Conservation (phyloP, 2,797 vertebrate species). For the Gambusia yucatana region DNA sequence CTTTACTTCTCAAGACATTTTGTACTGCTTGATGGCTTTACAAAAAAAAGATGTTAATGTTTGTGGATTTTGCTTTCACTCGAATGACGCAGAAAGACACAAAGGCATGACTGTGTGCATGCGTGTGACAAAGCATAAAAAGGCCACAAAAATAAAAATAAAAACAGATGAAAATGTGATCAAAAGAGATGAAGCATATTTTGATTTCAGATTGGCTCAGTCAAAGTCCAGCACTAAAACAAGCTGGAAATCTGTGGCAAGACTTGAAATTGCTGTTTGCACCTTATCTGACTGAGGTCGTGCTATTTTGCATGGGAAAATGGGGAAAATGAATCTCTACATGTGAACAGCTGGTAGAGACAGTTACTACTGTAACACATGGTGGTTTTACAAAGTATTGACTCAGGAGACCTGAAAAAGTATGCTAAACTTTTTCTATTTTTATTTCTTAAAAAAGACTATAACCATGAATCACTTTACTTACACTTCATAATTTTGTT, state of each 20-base stretch:
- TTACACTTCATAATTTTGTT: background rate
- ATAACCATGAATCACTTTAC: background rate
- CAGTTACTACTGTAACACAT: background rate
- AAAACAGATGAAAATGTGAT: constrained; percentile 1
- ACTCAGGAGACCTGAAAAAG: background rate
- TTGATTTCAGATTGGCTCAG: background rate
- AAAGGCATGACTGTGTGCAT: constrained; percentile 3
- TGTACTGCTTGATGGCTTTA: constrained; percentile 24
- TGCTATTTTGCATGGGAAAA: background rate
- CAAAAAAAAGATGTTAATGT: constrained; percentile 33
- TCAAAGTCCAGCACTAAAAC: background rate
- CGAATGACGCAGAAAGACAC: constrained; percentile 10
- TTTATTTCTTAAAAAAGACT: background rate
- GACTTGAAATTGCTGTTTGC: background rate
- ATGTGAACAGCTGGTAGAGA: background rate
- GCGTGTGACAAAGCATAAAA: background rate
- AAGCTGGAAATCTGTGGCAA: background rate
- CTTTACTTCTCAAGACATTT: constrained; percentile 44
- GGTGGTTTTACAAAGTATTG: background rate
- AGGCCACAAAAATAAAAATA: constrained; percentile 2
- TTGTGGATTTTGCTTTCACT: constrained; percentile 20
- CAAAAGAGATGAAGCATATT: background rate
- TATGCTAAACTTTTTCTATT: background rate
- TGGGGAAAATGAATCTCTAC: background rate
- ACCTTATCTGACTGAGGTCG: background rate